Percentiles rank a stretch among this genome's conserved stretches.
Evolutionary conservation across 92 coral and sea anemone genomes (phyloP).

Genomic region (Heliopora coerulea): DNA sequence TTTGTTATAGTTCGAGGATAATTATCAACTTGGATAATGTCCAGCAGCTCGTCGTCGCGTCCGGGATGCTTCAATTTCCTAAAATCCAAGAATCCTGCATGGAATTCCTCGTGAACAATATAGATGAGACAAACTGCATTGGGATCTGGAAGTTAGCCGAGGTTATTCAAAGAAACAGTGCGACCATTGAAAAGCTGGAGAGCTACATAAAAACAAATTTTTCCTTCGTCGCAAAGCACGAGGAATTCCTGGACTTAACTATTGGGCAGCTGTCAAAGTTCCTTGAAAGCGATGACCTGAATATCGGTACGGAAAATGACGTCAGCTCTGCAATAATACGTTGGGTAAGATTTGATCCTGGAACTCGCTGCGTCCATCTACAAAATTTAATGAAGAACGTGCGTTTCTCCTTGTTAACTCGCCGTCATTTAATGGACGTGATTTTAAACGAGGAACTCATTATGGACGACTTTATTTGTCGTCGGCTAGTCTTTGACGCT

Average conservation of each 20-base stretch:
- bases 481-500: slow-evolving; percentile 81
- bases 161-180: slow-evolving; percentile 62
- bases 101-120: slow-evolving; percentile 77
- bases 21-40: slow-evolving; percentile 65
- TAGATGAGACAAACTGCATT: slow-evolving; percentile 74
- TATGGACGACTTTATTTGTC: slow-evolving; percentile 72
- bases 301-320: slow-evolving; percentile 82
- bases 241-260: slow-evolving; percentile 67
- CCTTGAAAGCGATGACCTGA: slow-evolving; percentile 79
- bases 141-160: slow-evolving; percentile 92
- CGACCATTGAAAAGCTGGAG: slow-evolving; percentile 68
- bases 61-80: slow-evolving; percentile 84
- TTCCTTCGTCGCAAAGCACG: slow-evolving; percentile 68
- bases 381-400: slow-evolving; percentile 72
- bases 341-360: slow-evolving; percentile 75
- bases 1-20: slow-evolving; percentile 69
- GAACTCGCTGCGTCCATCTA: slow-evolving; percentile 57
- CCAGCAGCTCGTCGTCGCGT: slow-evolving; percentile 70
- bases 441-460: slow-evolving; percentile 79
- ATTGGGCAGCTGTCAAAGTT: slow-evolving; percentile 65
- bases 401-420: slow-evolving; percentile 86
- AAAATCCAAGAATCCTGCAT: slow-evolving; percentile 88
- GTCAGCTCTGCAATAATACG: slow-evolving; percentile 76
- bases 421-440: slow-evolving; percentile 85
- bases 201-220: slow-evolving; percentile 80